Percentiles rank a stretch among this genome's conserved stretches.
phyloP scores from a whole-genome alignment of 2,797 vertebrate species.

The Enteromius radiatus region DNA sequence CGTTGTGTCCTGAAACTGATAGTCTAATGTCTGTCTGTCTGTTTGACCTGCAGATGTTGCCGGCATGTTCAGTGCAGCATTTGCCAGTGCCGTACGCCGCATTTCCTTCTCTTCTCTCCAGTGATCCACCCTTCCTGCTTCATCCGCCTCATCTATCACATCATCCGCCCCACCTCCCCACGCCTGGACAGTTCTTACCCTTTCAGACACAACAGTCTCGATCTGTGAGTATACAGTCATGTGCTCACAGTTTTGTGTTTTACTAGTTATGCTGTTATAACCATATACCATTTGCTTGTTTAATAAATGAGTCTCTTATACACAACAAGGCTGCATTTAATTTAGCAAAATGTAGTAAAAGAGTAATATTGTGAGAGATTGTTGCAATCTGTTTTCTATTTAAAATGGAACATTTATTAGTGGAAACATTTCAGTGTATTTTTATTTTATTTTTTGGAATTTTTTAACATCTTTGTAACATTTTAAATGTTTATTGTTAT shows the following conservation, averaged over 20 bases:
- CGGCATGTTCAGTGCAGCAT: slow-evolving; percentile 95
- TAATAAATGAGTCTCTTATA: neutral
- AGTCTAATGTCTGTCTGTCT: neutral
- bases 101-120: slow-evolving; percentile 93
- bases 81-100: slow-evolving; percentile 92
- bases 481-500: neutral
- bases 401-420: neutral
- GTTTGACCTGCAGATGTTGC: slow-evolving; percentile 84
- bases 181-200: slow-evolving; percentile 92
- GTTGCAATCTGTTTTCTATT: neutral
- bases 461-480: no score
- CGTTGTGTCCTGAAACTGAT: neutral
- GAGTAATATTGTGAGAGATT: neutral
- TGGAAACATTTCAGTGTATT: neutral
- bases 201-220: slow-evolving; percentile 95
- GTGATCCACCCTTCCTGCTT: slow-evolving; percentile 92
- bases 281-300: neutral
- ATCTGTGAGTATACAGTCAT: slow-evolving; percentile 80
- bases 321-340: neutral
- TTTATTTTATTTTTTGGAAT: no score
- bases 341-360: neutral
- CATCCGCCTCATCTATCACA: slow-evolving; percentile 91
- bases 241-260: neutral
- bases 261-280: neutral
- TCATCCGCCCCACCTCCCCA: slow-evolving; percentile 89